Conservation (phyloP, 1,140 invertebrate species). For the Bombus superbus region DNA sequence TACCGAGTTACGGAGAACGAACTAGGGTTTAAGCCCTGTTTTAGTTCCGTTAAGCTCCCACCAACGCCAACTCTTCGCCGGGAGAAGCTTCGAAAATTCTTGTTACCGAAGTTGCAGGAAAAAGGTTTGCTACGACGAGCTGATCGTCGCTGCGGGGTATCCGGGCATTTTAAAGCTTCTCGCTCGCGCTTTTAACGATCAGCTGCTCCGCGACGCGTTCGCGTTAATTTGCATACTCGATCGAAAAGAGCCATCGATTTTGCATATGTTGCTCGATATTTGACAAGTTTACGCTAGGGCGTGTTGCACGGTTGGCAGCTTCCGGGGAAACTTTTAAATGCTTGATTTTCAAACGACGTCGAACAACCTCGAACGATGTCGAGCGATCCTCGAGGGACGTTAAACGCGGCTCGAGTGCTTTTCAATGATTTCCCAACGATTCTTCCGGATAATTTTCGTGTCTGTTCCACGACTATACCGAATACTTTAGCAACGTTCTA, state of each 20-base stretch:
- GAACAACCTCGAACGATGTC: not conserved
- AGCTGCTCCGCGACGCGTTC: too few relatives aligned
- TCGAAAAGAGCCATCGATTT: too few relatives aligned
- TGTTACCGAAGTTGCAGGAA: not conserved
- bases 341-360: not conserved
- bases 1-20: conserved; percentile 4
- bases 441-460: not conserved
- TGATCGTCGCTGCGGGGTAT: not conserved
- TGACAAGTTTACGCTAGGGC: not conserved
- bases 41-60: not conserved
- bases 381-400: not conserved
- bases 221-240: not conserved
- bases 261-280: too few relatives aligned
- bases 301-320: too few relatives aligned
- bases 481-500: not conserved
- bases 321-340: not conserved
- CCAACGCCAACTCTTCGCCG: not conserved
- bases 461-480: not conserved
- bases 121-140: not conserved
- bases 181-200: not conserved
- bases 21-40: not conserved
- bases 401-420: not conserved
- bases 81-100: not conserved
- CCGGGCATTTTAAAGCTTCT: too few relatives aligned
- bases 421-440: not conserved